These are phyloP conservation scores for Ceuthmochares aereus DNA, from an alignment of 2,113 vertebrate genomes.

Conservation along the genomic window DNA sequence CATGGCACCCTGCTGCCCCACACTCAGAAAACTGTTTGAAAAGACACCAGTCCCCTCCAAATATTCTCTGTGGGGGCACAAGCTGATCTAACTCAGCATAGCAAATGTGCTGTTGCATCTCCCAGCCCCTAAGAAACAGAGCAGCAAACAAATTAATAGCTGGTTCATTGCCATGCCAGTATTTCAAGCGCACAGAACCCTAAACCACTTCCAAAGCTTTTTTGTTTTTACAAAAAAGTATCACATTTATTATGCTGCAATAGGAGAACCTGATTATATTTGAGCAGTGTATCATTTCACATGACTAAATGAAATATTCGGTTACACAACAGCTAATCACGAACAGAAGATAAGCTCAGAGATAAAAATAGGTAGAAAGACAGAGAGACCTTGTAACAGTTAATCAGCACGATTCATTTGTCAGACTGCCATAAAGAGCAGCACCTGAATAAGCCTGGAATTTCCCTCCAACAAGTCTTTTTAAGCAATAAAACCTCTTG, in stretches of 20 bases:
- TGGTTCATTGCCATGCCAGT: neutral
- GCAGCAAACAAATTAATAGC: neutral
- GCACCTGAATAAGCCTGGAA: constrained; percentile 9
- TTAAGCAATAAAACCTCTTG: neutral
- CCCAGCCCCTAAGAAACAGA: neutral
- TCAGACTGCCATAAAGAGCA: neutral
- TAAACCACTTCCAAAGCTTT: neutral
- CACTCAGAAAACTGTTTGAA: neutral
- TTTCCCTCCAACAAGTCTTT: neutral
- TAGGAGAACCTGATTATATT: neutral
- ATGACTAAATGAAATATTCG: constrained; percentile 48
- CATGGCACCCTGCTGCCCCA: neutral
- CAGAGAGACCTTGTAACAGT: constrained; percentile 42
- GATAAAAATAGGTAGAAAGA: constrained; percentile 63
- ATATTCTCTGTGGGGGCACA: neutral
- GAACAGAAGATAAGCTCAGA: constrained; percentile 53
- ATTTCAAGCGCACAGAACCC: neutral
- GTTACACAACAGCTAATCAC: constrained; percentile 62
- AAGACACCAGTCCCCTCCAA: neutral
- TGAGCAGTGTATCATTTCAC: neutral
- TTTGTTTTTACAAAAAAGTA: neutral
- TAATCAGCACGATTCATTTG: constrained; percentile 35
- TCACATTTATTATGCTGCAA: neutral
- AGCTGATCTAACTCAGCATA: neutral
- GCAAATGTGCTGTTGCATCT: neutral